Percentiles rank a stretch among this genome's conserved stretches.
These are phyloP conservation scores for Phalacrocorax aristotelis DNA, from an alignment of 2,113 vertebrate genomes.

Conservation along the genomic window DNA sequence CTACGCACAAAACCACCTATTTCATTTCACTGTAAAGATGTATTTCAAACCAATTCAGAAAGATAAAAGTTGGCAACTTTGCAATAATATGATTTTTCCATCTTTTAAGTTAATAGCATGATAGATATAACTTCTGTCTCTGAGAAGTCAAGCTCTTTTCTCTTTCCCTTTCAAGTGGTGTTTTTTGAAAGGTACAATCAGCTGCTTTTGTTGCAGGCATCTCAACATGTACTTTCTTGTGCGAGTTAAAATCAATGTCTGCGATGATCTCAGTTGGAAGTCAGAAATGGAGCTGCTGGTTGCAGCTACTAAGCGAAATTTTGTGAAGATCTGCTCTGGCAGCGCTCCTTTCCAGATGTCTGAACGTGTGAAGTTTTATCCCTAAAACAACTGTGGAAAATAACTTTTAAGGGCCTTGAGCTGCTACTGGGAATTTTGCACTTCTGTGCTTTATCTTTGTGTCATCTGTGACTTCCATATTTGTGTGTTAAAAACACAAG, in stretches of 20 bases:
- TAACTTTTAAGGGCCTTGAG: background rate
- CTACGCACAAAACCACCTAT: background rate
- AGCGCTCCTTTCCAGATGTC: background rate
- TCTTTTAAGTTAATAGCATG: constrained; percentile 48
- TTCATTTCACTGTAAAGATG: constrained; percentile 27
- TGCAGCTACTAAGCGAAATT: background rate
- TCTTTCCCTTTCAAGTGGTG: constrained; percentile 30
- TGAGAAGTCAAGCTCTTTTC: background rate
- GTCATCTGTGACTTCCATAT: background rate
- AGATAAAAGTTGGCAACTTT: constrained; percentile 58
- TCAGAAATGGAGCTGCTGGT: background rate
- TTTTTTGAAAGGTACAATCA: constrained; percentile 44
- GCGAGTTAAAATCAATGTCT: constrained; percentile 24
- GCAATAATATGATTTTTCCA: constrained; percentile 51
- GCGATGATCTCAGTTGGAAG: constrained; percentile 6
- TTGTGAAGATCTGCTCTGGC: background rate
- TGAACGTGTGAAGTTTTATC: background rate
- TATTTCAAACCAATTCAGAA: constrained; percentile 52
- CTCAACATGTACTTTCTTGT: constrained; percentile 1
- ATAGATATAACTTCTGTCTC: constrained; percentile 1
- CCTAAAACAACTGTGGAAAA: background rate
- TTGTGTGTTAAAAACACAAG: background rate
- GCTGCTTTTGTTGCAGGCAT: constrained; percentile 58
- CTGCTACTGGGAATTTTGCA: background rate
- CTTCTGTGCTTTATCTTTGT: background rate